Evolutionary conservation across 2,113 vertebrate genomes (phyloP).

Genomic region (Beaufortia kweichowensis): DNA sequence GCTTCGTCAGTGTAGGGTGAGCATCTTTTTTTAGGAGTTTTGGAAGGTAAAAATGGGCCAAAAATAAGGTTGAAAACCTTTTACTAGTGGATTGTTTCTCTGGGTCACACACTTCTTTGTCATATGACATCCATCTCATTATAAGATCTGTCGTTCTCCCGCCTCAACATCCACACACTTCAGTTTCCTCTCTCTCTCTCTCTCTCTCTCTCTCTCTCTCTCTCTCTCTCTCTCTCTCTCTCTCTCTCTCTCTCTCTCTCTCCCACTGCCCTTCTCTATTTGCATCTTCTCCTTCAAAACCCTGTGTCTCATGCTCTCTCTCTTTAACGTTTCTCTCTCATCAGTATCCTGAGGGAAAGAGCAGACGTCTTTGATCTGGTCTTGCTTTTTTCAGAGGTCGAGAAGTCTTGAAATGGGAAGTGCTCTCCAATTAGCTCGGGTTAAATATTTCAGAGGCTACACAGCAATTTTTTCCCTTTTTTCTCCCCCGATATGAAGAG

Average conservation of each 20-base stretch:
- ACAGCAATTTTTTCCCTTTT: conserved; percentile 32
- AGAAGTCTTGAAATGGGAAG: conserved; percentile 62
- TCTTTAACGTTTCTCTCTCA: conserved; percentile 44
- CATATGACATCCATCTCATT: conserved; percentile 25
- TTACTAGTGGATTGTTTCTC: background rate
- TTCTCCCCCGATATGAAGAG: conserved; percentile 15
- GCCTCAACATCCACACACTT: conserved; percentile 16
- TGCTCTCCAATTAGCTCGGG: conserved; percentile 66
- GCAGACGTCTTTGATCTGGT: conserved; percentile 63
- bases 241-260: conserved; percentile 23
- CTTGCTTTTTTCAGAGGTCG: conserved; percentile 58
- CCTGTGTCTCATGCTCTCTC: conserved; percentile 7
- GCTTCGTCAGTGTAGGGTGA: no score
- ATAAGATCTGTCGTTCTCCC: conserved; percentile 36
- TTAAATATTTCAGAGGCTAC: conserved; percentile 65
- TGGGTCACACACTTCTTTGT: conserved; percentile 40
- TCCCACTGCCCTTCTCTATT: conserved; percentile 10
- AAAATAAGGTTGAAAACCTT: background rate
- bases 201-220: conserved; percentile 12
- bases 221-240: conserved; percentile 25
- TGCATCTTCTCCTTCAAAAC: conserved; percentile 32
- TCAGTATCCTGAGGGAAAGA: conserved; percentile 54
- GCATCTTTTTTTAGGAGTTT: no score
- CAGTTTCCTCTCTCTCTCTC: conserved; percentile 1
- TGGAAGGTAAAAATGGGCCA: no score